Evolutionary conservation across 2,113 vertebrate genomes (phyloP).

Genomic region (Sclerurus mexicanus): DNA sequence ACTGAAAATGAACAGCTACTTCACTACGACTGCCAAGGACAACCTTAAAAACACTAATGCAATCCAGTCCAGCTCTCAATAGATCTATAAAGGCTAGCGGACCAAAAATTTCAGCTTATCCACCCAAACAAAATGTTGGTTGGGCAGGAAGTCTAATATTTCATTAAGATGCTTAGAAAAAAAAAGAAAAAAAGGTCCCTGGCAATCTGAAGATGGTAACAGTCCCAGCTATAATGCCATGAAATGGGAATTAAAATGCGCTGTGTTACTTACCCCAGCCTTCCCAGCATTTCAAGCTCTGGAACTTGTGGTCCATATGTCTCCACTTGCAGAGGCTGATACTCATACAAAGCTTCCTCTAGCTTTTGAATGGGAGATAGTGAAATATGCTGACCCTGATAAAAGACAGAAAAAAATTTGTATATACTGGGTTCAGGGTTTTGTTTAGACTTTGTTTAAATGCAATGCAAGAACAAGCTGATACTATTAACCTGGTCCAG

Average conservation of each 20-base stretch:
- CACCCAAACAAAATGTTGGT: slow-evolving; percentile 65
- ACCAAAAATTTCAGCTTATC: slow-evolving; percentile 60
- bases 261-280: slow-evolving; percentile 82
- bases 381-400: slow-evolving; percentile 88
- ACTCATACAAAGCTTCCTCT: slow-evolving; percentile 87
- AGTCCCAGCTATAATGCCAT: neutral
- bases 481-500: neutral
- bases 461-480: neutral
- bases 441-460: neutral
- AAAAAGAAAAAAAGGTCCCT: neutral
- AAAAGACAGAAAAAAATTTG: neutral
- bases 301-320: slow-evolving; percentile 88
- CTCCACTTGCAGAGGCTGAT: slow-evolving; percentile 84
- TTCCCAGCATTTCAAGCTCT: slow-evolving; percentile 83
- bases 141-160: slow-evolving; percentile 56
- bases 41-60: slow-evolving; percentile 59
- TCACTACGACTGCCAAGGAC: slow-evolving; percentile 46
- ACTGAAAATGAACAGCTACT: slow-evolving; percentile 73
- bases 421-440: neutral
- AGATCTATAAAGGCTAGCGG: slow-evolving; percentile 53
- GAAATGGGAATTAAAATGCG: slow-evolving; percentile 22
- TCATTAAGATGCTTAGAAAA: neutral
- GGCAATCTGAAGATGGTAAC: neutral
- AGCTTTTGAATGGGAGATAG: slow-evolving; percentile 83
- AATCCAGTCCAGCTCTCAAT: slow-evolving; percentile 63